A percentile compares a stretch with the other conserved stretches of the same genome.
Evolutionary conservation across 2,888 invertebrate genomes (phyloP).

Genomic region (Dynastes hyllus): DNA sequence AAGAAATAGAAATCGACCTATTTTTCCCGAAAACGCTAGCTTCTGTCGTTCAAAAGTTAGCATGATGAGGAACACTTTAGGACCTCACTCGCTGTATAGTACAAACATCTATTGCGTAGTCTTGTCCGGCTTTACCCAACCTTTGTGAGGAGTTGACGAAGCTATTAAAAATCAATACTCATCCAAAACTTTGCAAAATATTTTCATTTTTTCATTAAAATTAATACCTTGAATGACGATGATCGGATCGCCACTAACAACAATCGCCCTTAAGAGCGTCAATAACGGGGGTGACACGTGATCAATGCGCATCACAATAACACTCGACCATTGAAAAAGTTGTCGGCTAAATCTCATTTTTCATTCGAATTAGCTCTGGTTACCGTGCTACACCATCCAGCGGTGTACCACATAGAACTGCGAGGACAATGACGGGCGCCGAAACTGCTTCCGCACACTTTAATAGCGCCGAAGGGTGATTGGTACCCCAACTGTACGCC

Average conservation of each 20-base stretch:
- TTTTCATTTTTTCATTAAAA: not conserved
- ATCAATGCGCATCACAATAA: constrained; percentile 25
- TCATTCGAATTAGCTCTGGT: constrained; percentile 19
- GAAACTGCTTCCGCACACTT: constrained; percentile 23
- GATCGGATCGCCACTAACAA: constrained; percentile 7
- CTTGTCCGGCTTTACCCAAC: no score
- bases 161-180: no score
- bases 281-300: not conserved
- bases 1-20: no score
- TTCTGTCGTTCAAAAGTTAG: no score
- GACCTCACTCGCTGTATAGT: no score
- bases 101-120: no score
- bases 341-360: constrained; percentile 39
- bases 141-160: no score
- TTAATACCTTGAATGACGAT: not conserved
- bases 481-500: constrained; percentile 17
- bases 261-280: constrained; percentile 2
- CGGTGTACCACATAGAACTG: not conserved
- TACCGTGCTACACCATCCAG: constrained; percentile 9
- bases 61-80: no score
- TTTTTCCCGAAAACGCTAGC: no score
- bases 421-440: constrained; percentile 29
- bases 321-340: constrained; percentile 20
- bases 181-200: no score
- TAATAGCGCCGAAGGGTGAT: constrained; percentile 20